Evolutionary conservation across 2,888 invertebrate genomes (phyloP).

Genomic region (Germaria angustata): DNA sequence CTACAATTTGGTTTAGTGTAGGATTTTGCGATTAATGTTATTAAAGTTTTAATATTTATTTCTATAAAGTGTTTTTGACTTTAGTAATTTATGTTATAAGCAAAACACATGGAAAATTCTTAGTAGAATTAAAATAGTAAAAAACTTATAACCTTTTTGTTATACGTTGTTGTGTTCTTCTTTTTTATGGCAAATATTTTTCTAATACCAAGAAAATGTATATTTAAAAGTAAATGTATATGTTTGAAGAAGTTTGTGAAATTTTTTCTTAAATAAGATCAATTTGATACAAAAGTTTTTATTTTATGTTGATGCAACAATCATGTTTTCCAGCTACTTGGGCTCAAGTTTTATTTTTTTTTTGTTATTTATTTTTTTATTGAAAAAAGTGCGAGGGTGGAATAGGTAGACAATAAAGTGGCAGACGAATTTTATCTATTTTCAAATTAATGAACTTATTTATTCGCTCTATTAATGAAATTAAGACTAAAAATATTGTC

Average conservation of each 20-base stretch:
- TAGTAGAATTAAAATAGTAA: background rate
- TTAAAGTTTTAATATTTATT: background rate
- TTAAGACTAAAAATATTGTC: no score
- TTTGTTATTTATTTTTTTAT: background rate
- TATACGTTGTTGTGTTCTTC: background rate
- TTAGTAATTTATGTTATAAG: background rate
- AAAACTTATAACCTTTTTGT: background rate
- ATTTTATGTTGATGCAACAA: conserved; percentile 55
- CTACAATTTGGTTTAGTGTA: no score
- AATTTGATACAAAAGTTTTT: conserved; percentile 52
- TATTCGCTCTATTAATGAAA: no score
- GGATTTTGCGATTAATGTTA: background rate
- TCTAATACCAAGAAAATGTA: background rate
- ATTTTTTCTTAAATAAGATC: conserved; percentile 37
- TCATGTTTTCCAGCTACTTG: conserved; percentile 42
- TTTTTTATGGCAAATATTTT: background rate
- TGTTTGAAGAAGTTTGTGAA: conserved; percentile 18
- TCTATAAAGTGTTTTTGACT: background rate
- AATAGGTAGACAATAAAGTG: no score
- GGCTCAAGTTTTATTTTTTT: conserved; percentile 20
- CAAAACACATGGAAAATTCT: background rate
- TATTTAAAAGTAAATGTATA: background rate
- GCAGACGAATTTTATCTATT: no score
- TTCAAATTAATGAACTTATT: no score
- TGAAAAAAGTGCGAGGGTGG: background rate